A percentile compares a stretch with the other conserved stretches of the same genome.
Conservation (phyloP, 2,113 vertebrate genomes). For the Ageneiosus marmoratus region DNA sequence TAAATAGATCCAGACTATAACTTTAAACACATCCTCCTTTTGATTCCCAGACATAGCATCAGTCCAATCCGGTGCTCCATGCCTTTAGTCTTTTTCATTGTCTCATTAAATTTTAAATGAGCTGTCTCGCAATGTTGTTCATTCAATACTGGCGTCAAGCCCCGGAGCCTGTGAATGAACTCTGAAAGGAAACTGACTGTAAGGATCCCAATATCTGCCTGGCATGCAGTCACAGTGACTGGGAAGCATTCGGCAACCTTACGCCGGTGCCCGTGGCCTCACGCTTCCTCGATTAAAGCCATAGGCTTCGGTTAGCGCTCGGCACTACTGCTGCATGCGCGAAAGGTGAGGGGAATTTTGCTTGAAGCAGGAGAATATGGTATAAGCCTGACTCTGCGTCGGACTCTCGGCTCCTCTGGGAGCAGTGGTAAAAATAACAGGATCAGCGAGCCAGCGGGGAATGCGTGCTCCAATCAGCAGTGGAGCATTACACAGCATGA, state of each 20-base stretch:
- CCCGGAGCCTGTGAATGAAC: constrained; percentile 15
- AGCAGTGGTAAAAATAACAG: constrained; percentile 18
- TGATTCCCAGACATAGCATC: neutral
- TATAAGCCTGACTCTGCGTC: neutral
- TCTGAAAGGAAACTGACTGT: constrained; percentile 31
- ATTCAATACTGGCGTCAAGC: neutral
- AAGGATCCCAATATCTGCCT: constrained; percentile 29
- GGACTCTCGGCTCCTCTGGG: constrained; percentile 19
- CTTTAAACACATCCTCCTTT: neutral
- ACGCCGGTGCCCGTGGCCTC: neutral
- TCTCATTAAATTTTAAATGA: constrained; percentile 49
- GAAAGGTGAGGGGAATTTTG: constrained; percentile 13
- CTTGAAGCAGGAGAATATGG: constrained; percentile 14
- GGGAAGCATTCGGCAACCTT: neutral
- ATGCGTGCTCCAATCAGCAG: constrained; percentile 37
- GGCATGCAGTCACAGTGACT: constrained; percentile 20
- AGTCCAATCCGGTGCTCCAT: neutral
- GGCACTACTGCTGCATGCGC: neutral
- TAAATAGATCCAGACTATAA: neutral
- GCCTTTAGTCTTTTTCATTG: constrained; percentile 30
- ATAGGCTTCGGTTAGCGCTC: constrained; percentile 15
- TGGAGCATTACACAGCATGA: constrained; percentile 25
- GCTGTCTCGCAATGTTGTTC: constrained; percentile 17
- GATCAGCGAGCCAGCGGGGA: constrained; percentile 25
- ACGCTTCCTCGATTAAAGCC: neutral